Evolutionary conservation across 2,797 vertebrate genomes (phyloP), one percentile per base, ranked within the genome.

Genomic region (Microcaecilia unicolor): DNA sequence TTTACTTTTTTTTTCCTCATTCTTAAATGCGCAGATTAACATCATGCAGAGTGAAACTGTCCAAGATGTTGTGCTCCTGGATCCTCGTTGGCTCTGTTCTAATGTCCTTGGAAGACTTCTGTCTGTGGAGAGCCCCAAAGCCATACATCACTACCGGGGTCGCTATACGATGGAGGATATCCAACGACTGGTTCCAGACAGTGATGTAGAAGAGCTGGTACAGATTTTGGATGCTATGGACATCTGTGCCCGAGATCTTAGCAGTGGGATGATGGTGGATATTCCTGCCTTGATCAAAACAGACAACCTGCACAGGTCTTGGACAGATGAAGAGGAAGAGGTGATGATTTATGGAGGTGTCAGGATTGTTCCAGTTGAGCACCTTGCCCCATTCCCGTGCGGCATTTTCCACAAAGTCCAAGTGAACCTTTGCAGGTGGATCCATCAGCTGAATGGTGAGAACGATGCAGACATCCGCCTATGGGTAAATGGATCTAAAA

Each of bases 1-100:
- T 12, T 25, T 18, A 11, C 15, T 35, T 6, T 25, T 4, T 4
- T 10, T 23, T n/a, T n/a, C n/a, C 24, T 15, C n/a, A n/a, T 31
- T 46, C 12, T 44, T n/a, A n/a, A n/a, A n/a, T n/a, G 5, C 45
- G 30, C 79, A 99, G 95, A 94, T 99, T 54, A 96, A 94, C 75
- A 89, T 98, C 69, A 92, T 99, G 86, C 95, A 98, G 77, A 98
- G 93, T 42, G 95, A 98, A 74, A 98, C 93, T 1, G 91, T 98
- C 19, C 96, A 98, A 76, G 94, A 98, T 2, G 92, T 99, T 10
- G 87, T 99, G 11, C 83, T 98, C 30, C 67, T 98, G 66, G 96
- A 99, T 64, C 96, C 95, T 9, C 89, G 93, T 33, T 98, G 96
- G 96, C 86, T 98, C 30, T 98, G 94, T 70, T 85, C 84, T 68